These are phyloP conservation scores for Prosopocoilus inquinatus DNA, from an alignment of 2,888 invertebrate species.

Conservation along the genomic window DNA sequence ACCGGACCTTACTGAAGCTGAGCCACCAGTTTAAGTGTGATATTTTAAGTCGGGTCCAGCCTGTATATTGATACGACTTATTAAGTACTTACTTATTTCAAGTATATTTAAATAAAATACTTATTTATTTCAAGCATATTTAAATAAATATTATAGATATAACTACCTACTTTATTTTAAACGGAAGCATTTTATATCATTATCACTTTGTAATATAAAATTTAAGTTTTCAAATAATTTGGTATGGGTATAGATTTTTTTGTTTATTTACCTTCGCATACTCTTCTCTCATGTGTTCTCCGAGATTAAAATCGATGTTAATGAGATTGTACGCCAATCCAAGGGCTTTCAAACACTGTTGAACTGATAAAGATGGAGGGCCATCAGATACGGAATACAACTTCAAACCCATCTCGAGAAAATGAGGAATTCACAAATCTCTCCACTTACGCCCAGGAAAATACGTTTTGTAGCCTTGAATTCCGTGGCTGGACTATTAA, in stretches of 20 bases:
- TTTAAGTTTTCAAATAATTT: neutral
- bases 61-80: too few relatives aligned
- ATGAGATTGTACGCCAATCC: slow-evolving; percentile 64
- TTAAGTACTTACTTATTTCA: neutral
- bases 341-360: slow-evolving; percentile 65
- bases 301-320: slow-evolving; percentile 66
- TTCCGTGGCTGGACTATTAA: neutral
- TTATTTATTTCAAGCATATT: neutral
- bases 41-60: too few relatives aligned
- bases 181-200: neutral
- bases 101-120: neutral
- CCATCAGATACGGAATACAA: slow-evolving; percentile 75
- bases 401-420: slow-evolving; percentile 54
- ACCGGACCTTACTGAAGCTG: too few relatives aligned
- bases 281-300: slow-evolving; percentile 72
- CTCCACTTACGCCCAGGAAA: neutral
- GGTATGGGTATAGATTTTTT: neutral
- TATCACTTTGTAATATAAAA: neutral
- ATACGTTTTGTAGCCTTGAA: too few relatives aligned
- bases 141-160: too few relatives aligned
- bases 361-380: slow-evolving; percentile 73
- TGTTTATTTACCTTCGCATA: slow-evolving; percentile 72
- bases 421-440: neutral
- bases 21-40: too few relatives aligned
- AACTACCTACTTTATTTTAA: too few relatives aligned